These are phyloP conservation scores for Chrysopa pallens DNA, from an alignment of 1,140 invertebrate genomes.

Conservation along the genomic window DNA sequence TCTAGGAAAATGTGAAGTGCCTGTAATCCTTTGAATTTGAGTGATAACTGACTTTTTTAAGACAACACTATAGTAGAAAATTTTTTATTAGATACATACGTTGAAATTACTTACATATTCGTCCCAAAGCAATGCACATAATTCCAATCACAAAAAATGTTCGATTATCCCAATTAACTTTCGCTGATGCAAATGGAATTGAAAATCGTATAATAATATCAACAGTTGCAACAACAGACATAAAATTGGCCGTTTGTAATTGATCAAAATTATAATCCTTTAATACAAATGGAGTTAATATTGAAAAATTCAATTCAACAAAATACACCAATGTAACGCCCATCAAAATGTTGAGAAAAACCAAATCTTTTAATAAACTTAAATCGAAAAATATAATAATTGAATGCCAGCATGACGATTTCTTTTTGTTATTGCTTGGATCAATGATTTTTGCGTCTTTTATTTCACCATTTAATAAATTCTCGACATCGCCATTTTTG, in stretches of 20 bases:
- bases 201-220: constrained; percentile 39
- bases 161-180: constrained; percentile 16
- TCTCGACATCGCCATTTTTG: no score
- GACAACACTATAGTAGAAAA: no score
- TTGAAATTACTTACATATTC: constrained; percentile 17
- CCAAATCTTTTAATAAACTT: constrained; percentile 40
- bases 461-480: no score
- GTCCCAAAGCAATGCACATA: constrained; percentile 13
- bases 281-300: constrained; percentile 47
- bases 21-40: no score
- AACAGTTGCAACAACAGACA: constrained; percentile 36
- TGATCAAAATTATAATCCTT: constrained; percentile 36
- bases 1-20: no score
- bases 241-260: constrained; percentile 34
- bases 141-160: constrained; percentile 21
- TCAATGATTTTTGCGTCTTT: no score
- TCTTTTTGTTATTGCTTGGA: constrained; percentile 14
- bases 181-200: constrained; percentile 37
- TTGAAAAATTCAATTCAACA: constrained; percentile 47
- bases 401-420: constrained; percentile 14
- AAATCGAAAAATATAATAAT: constrained; percentile 37
- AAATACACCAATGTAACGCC: constrained; percentile 47
- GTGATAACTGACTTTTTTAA: no score
- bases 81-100: no score
- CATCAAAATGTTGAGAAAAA: constrained; percentile 44